Base-by-base conservation (phyloP, 1,140 invertebrate species). In the Drosophila nasuta region DNA sequence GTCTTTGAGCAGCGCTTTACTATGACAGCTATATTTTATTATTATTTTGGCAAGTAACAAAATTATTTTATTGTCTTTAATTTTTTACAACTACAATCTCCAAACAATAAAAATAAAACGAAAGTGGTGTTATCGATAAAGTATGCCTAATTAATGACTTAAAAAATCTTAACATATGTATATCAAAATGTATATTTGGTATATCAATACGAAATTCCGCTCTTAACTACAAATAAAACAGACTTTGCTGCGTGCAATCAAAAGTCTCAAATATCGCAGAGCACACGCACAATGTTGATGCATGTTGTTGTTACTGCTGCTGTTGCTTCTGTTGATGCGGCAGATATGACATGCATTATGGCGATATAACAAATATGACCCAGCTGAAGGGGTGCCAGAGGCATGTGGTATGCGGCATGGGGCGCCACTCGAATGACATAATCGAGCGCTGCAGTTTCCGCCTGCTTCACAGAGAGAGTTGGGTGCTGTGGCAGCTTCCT, bases 281-380 rank as follows among this genome's bases (percentile, higher is more conserved):
- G 77, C 64, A 62, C 63, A 67, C 68, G 69, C 68, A 64, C 41
- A 11, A 63, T 33, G 58, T 58, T 64, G 64, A 70, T 71, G 68
- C 59, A 48, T 15, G 48, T 46, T 48, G 67, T 52, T 70, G 72
- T 57, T 41, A 45, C 10, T 35, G 67, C 13, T 58, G 25, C 35
- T 25, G 48, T 46, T 69, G 65, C 33, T 77, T 28, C 20, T 30
- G 60, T 45, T 68, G 80, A 80, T 87, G 70, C 60, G 66, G 56
- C 70, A 88, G 83, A 87, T 88, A 87, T 81, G 83, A 80, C 83
- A 88, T 88, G 83, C 83, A 88, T 87, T 77, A 87, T 75, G 80
- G 56, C 69, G 67, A 63, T 78, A 75, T 82, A 83, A 66, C 59
- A 80, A 83, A 88, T 75, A 78, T 67, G 56, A 54, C 17, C 2